Evolutionary conservation across 2,113 vertebrate species (phyloP), one percentile per base, ranked within the genome.

Genomic region (Strigops habroptila): DNA sequence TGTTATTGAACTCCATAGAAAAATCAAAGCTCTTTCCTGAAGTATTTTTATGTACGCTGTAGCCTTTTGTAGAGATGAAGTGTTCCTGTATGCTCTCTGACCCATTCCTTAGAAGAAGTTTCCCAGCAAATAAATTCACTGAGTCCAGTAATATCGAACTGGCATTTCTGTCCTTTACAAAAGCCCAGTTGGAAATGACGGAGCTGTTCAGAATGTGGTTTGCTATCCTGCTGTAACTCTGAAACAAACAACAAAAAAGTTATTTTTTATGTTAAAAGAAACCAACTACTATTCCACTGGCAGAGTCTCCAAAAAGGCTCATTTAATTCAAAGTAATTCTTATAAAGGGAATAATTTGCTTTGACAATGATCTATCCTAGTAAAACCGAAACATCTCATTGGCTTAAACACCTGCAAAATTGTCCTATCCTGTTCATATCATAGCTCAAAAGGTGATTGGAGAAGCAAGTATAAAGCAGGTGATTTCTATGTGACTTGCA

Each of bases 101-200:
- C 0, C 93, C 93, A 0, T 96, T 93, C 1, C 23, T 59, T 31
- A 98, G 18, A 21, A 31, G 97, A 76, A 93, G 44, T 5, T 60
- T 88, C 48, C 90, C 33, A 9, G 98, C 97, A 41, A 99, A 97
- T 5, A 3, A 77, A 88, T 98, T 98, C 75, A 99, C 91, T 0
- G 98, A 97, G 41, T 93, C 90, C 82, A 99, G 68, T 69, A 99
- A 89, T 21, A 77, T 5, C 0, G 97, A 98, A 94, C 98, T 94
- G 18, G 60, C 63, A 18, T 75, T 82, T 79, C 55, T 88, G 49
- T 97, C 55, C 27, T 86, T 97, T 35, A 98, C 88, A 75, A 97
- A 97, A 80, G 97, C 76, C 98, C 97, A 98, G 7, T 90, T 98
- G 33, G 97, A 96, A 95, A 98, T 52, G 35, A 91, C 30, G 4